Base-by-base conservation (phyloP, 1,140 invertebrate species). In the Drosophila virilis region DNA sequence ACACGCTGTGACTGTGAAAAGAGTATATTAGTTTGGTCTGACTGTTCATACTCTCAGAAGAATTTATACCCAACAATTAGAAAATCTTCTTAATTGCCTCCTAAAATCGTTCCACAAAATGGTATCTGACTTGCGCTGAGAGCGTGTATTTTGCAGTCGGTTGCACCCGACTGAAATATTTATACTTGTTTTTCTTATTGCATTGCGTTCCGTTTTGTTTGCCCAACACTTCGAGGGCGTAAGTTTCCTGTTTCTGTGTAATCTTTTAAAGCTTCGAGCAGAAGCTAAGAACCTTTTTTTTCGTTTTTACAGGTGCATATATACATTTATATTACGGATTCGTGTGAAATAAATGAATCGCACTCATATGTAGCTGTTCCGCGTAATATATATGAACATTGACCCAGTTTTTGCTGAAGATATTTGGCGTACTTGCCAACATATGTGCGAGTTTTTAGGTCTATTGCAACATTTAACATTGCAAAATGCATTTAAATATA, bases 141-240 rank as follows among this genome's bases (percentile, higher is more conserved):
- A 28, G 4, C 22, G 22, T 28, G 22, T 28, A 28, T 28, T 28
- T 28, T 3, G 22, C 22, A 28, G 22, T 28, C 22, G 22, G 22
- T 28, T 28, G 22, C 22, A 28, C 22, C 22, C 22, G 22, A 28
- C 22, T 65, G 13, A 13, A 35, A 40, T 55, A 17, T 55, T 28
- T 28, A 28, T 28, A 28, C 22, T 5, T 28, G 22, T 57, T 28
- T 33, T 38, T 17, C 60, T 65, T 65, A 61, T 71, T 61, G 69
- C 69, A 77, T 48, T 85, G 60, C 69, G 57, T 59, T 71, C 13
- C 38, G 28, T 46, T 70, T 62, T 77, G 73, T 84, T 80, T 84
- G 81, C 55, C 42, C 67, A 76, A 61, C 67, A 84, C 80, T 75
- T 79, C 50, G 33, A 33, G 13, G 35, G 12, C 33, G 13, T 33